These are phyloP conservation scores for Anthopleura xanthogrammica DNA, from an alignment of 92 coral and sea anemone genomes.

Conservation along the genomic window DNA sequence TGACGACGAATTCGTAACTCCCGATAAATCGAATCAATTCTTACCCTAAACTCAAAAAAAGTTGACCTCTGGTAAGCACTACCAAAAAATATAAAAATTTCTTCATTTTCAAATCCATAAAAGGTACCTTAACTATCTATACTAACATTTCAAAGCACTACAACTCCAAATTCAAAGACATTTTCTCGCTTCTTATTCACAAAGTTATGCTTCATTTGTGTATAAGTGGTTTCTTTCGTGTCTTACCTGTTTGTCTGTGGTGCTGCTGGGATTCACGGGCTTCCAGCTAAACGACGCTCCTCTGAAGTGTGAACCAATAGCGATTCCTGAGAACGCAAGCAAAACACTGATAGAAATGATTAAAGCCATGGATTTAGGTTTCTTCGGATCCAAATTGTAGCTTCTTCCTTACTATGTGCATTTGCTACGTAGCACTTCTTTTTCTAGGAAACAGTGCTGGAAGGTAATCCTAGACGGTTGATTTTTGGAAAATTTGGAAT, in stretches of 20 bases:
- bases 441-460: neutral
- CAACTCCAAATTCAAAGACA: too few species aligned
- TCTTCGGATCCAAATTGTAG: neutral
- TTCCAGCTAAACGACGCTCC: conserved; percentile 3
- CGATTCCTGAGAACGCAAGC: conserved; percentile 5
- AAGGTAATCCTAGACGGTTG: too few species aligned
- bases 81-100: too few species aligned
- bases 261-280: neutral
- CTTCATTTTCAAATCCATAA: too few species aligned
- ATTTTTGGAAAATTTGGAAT: neutral
- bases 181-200: too few species aligned
- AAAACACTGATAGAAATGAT: neutral
- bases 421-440: neutral
- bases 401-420: neutral
- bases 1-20: too few species aligned
- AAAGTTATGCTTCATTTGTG: neutral
- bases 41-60: too few species aligned
- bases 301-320: neutral
- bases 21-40: too few species aligned
- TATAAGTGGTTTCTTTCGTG: neutral
- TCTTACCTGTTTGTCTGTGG: neutral
- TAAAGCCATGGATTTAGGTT: neutral
- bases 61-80: too few species aligned
- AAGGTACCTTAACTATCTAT: too few species aligned
- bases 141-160: too few species aligned